Evolutionary conservation across 2,888 invertebrate species (phyloP).

Genomic region (Calameuta filiformis): DNA sequence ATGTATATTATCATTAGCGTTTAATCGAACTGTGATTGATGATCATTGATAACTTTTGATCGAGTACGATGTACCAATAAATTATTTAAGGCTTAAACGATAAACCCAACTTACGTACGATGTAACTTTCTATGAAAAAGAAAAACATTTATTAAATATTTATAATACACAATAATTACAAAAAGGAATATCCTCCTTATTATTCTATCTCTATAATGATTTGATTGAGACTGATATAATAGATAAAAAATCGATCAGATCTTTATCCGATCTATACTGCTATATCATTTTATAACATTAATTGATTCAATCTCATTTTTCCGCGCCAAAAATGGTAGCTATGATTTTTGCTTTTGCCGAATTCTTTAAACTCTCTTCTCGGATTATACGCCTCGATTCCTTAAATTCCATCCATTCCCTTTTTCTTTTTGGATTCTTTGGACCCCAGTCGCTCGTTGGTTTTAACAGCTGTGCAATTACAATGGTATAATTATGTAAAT

Average conservation of each 20-base stretch:
- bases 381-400: slow-evolving; percentile 64
- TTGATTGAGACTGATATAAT: not conserved
- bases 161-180: slow-evolving; percentile 3
- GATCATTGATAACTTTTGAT: not conserved
- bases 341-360: slow-evolving; percentile 1
- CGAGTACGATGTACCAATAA: not conserved
- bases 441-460: slow-evolving; percentile 74
- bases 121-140: not conserved
- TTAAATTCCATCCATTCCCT: slow-evolving; percentile 73
- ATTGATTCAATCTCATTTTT: not conserved
- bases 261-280: not conserved
- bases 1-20: not conserved
- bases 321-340: slow-evolving; percentile 1
- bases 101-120: not conserved
- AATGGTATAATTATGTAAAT: slow-evolving; percentile 5
- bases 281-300: not conserved
- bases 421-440: slow-evolving; percentile 68
- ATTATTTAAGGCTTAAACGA: not conserved
- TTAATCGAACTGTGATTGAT: not conserved
- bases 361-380: slow-evolving; percentile 2
- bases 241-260: not conserved
- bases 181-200: not conserved
- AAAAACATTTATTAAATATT: not conserved
- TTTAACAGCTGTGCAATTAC: slow-evolving; percentile 66
- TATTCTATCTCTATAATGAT: not conserved